Evolutionary conservation across 2,797 vertebrate species (phyloP).

Genomic region (Falco novaeseelandiae): DNA sequence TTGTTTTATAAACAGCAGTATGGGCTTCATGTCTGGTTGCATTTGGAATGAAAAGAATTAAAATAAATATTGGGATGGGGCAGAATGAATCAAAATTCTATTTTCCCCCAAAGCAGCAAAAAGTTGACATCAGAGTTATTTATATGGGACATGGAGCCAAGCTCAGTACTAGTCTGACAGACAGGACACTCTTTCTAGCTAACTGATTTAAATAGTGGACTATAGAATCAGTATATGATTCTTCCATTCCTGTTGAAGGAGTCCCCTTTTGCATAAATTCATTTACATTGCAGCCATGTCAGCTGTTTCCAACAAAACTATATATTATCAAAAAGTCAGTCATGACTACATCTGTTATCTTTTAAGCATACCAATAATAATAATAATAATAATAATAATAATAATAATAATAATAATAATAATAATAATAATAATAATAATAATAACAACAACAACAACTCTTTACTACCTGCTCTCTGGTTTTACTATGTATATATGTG

Average conservation of each 20-base stretch:
- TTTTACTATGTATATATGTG: not conserved
- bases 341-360: not conserved
- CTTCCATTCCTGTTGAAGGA: not conserved
- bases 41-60: not conserved
- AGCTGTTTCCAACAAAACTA: not conserved
- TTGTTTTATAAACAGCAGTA: not conserved
- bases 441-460: not conserved
- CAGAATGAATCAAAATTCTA: not conserved
- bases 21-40: not conserved
- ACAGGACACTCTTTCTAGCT: not conserved
- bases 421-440: not conserved
- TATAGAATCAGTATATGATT: not conserved
- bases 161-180: fast-evolving
- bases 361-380: not conserved
- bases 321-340: not conserved
- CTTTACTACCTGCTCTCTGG: not conserved
- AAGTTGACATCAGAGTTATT: fast-evolving
- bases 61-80: not conserved
- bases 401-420: too few relatives aligned
- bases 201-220: not conserved
- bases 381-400: not conserved
- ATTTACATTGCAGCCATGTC: not conserved
- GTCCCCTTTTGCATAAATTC: not conserved
- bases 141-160: not conserved
- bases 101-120: not conserved